Base-by-base conservation (phyloP, 1,140 invertebrate genomes). In the Drosophila paulistorum region DNA sequence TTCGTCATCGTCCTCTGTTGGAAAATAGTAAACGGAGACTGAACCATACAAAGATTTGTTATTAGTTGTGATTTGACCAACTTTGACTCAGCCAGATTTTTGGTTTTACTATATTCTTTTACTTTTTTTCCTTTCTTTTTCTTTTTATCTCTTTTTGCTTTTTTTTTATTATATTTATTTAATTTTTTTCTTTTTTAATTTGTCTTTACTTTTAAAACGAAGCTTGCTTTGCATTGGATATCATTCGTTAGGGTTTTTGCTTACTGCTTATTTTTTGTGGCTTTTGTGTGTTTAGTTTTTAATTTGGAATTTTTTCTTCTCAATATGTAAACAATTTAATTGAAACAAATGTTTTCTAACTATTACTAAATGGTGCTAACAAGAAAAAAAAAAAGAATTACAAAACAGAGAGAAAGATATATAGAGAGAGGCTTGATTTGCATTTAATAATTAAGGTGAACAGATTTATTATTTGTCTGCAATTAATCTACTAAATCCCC, bases 21-120 rank as follows among this genome's bases (percentile, higher is more conserved):
- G 95, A 95, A 97, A 97, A 96, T 97, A 97, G 96, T 97, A 97
- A 93, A 96, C 95, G 94, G 96, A 96, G 94, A 97, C 96, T 97
- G 95, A 94, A 95, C 94, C 93, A 91, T 87, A 90, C 80, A 90
- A 91, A 91, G 90, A 79, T 90, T 87, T 93, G 92, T 93, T 90
- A 94, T 95, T 95, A 95, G 94, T 95, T 93, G 93, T 93, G 90
- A 92, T 93, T 93, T 91, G 90, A 91, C 90, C 87, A 90, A 90
- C 90, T 93, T 94, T 93, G 93, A 92, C 93, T 94, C 94, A 94
- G 93, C 94, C 94, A 94, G 94, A 94, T 94, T 94, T 93, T 68
- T 63, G 67, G 65, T 51, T 51, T 51, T 51, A 10, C 37, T 10
- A 39, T 39, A 84, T 80, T 67, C 64, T 71, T 67, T 70, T 51